phyloP scores from a whole-genome alignment of 2,888 invertebrate genomes.

The Mesochorus sp. region DNA sequence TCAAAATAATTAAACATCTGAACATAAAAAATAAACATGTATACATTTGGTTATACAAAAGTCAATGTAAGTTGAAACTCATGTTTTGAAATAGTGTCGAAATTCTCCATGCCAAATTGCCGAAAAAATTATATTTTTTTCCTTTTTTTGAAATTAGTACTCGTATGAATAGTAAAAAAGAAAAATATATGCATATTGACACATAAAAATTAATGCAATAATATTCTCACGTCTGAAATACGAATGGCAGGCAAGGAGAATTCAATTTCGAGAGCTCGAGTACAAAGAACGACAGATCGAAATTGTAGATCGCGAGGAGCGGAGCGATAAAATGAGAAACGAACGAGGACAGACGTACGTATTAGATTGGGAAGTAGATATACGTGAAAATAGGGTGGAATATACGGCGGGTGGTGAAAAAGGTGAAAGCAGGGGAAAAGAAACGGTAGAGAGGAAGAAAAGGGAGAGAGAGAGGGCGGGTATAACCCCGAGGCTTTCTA shows the following conservation, averaged over 20 bases:
- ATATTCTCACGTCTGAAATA: not conserved
- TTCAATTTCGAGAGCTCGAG: not conserved
- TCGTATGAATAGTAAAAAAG: too few relatives aligned
- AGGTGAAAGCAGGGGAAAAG: not conserved
- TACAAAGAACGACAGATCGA: constrained; percentile 11
- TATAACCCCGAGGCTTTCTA: constrained; percentile 14
- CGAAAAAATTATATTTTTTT: too few relatives aligned
- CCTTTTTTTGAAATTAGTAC: too few relatives aligned
- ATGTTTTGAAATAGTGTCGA: too few relatives aligned
- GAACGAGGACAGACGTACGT: constrained; percentile 1
- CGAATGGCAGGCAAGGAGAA: not conserved
- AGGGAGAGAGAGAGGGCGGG: not conserved
- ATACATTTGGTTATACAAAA: too few relatives aligned
- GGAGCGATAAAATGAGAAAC: constrained; percentile 23
- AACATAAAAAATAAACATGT: too few relatives aligned
- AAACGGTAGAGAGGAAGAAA: constrained; percentile 20
- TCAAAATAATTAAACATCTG: too few relatives aligned
- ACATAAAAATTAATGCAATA: too few relatives aligned
- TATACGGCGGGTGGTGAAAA: not conserved
- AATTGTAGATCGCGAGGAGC: constrained; percentile 1
- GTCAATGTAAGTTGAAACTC: too few relatives aligned
- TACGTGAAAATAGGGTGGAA: constrained; percentile 16
- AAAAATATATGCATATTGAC: too few relatives aligned
- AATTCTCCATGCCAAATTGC: too few relatives aligned
- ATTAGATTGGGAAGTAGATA: constrained; percentile 25